Percentiles rank a stretch among this genome's conserved stretches.
Conservation (phyloP, 1,140 invertebrate genomes). For the Cydia strobilella region DNA sequence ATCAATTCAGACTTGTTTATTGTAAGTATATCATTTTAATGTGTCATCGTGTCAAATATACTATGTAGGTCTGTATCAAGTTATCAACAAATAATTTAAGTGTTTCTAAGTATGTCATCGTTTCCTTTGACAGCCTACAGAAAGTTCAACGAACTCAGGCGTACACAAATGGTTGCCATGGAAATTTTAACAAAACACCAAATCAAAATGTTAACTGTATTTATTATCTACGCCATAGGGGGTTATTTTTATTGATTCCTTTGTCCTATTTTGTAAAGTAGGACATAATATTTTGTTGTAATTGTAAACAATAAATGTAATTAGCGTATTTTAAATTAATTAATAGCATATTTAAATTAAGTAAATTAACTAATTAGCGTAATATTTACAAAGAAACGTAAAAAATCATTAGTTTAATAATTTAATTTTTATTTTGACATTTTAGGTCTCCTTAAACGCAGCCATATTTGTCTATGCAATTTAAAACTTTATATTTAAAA, state of each 20-base stretch:
- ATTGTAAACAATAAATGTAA: too few relatives aligned
- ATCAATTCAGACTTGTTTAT: not conserved
- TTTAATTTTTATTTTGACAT: too few relatives aligned
- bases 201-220: slow-evolving; percentile 31
- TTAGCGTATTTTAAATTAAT: too few relatives aligned
- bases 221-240: not conserved
- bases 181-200: slow-evolving; percentile 53
- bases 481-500: too few relatives aligned
- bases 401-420: too few relatives aligned
- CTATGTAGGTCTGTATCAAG: not conserved
- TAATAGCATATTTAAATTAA: too few relatives aligned
- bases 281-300: too few relatives aligned
- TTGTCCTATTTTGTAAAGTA: slow-evolving; percentile 16
- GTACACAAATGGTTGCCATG: slow-evolving; percentile 56
- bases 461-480: too few relatives aligned
- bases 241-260: slow-evolving; percentile 10
- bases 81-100: not conserved
- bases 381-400: too few relatives aligned
- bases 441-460: too few relatives aligned
- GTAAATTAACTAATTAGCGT: too few relatives aligned
- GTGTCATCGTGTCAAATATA: not conserved
- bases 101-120: not conserved
- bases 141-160: slow-evolving; percentile 49
- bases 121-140: not conserved
- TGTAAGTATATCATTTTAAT: not conserved